These are phyloP conservation scores for Ictalurus furcatus DNA, from an alignment of 2,113 vertebrate species.

Conservation along the genomic window DNA sequence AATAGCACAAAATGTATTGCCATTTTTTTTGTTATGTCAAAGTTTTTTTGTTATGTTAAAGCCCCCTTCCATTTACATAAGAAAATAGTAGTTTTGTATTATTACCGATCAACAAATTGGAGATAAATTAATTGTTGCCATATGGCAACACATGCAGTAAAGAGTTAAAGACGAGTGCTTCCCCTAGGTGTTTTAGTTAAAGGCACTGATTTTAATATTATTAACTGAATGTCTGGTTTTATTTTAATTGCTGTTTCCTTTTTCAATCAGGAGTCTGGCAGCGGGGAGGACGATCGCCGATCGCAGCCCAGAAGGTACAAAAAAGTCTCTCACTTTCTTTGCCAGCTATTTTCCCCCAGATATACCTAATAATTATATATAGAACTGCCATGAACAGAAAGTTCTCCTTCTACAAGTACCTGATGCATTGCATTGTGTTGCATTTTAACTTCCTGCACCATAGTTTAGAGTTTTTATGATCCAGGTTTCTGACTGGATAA, in stretches of 20 bases:
- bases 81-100: no score
- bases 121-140: no score
- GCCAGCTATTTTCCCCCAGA: neutral
- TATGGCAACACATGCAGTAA: no score
- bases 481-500: neutral
- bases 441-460: neutral
- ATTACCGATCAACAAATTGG: no score
- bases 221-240: neutral
- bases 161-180: neutral
- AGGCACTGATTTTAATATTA: neutral
- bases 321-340: neutral
- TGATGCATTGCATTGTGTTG: neutral
- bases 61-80: no score
- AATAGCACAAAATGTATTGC: no score
- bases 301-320: slow-evolving; percentile 92
- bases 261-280: slow-evolving; percentile 87
- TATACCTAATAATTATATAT: neutral
- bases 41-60: no score
- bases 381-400: neutral
- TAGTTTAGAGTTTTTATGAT: neutral
- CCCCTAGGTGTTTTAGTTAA: neutral
- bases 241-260: slow-evolving; percentile 10
- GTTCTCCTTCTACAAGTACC: neutral
- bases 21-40: no score
- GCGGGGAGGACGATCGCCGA: slow-evolving; percentile 92